Evolutionary conservation across 2,888 invertebrate genomes (phyloP), one percentile per base, ranked within the genome.

Genomic region (Eustalomyia histrio): DNA sequence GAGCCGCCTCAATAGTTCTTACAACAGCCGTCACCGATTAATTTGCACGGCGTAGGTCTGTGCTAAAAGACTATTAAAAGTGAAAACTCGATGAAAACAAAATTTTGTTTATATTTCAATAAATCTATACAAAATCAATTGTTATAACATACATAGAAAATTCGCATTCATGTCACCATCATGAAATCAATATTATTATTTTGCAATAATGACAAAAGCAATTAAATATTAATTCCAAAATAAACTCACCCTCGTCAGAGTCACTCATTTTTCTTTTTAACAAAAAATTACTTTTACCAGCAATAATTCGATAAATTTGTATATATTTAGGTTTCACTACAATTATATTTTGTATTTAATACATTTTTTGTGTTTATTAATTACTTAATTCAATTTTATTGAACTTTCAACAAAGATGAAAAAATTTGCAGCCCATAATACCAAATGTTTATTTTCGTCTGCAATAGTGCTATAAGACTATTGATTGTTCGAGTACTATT

Each of bases 211-310:
- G 39, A 18, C 33, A n/a, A 16, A 17, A 16, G 21, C 10, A 61
- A 55, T 74, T 57, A 64, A 57, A 64, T 58, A 58, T 65, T 71
- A 75, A 63, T 71, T 60, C 43, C 17, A 57, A 24, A 72, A 63
- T 33, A 39, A 61, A 78, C 84, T 58, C 65, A 87, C 86, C 86
- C 83, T 87, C 86, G 55, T 86, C 86, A 3, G 86, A 86, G 69
- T 87, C 86, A 76, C 86, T 87, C 86, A 87, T 86, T 72, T 74
- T 69, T 12, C 7, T 29, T 29, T 29, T 29, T 73, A 61, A 14
- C 33, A n/a, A 16, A 43, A 35, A 64, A 43, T 18, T 3, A 10
- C 12, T 43, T 29, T 29, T 60, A 14, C 14, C n/a, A 17, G 24
- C 24, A 17, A 17, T 35, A 35, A 14, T 29, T 43, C 14, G 50